A percentile compares a stretch with the other conserved stretches of the same genome.
phyloP scores from a whole-genome alignment of 2,888 invertebrate species.

The Andrena minutula region DNA sequence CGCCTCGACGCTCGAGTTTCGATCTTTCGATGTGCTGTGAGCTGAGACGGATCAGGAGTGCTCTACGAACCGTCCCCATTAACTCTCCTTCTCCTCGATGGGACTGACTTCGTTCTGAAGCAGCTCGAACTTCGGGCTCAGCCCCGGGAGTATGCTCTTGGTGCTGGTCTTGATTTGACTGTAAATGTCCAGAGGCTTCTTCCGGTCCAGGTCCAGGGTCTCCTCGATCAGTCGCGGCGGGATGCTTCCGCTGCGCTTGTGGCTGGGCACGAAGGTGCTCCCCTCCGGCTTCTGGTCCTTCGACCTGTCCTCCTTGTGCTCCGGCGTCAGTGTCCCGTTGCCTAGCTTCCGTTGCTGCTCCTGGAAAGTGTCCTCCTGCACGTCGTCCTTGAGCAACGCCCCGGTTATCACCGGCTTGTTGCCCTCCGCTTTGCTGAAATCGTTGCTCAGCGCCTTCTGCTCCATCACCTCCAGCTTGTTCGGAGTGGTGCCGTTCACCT shows the following conservation, averaged over 20 bases:
- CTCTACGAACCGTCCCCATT: slow-evolving; percentile 65
- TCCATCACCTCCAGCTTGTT: slow-evolving; percentile 76
- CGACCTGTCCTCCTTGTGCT: slow-evolving; percentile 71
- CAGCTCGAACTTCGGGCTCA: slow-evolving; percentile 88
- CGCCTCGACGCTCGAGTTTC: background rate
- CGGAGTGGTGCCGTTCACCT: slow-evolving; percentile 78
- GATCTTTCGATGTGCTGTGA: slow-evolving; percentile 40
- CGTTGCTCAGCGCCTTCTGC: slow-evolving; percentile 82
- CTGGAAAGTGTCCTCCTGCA: slow-evolving; percentile 85
- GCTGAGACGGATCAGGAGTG: slow-evolving; percentile 29
- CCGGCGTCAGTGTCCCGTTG: slow-evolving; percentile 84
- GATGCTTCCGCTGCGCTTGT: slow-evolving; percentile 86
- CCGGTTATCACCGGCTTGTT: slow-evolving; percentile 90
- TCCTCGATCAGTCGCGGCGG: slow-evolving; percentile 87
- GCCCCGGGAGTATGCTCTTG: slow-evolving; percentile 85
- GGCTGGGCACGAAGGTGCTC: slow-evolving; percentile 85
- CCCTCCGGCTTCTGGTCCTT: slow-evolving; percentile 77
- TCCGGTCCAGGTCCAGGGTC: slow-evolving; percentile 80
- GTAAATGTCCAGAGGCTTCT: slow-evolving; percentile 85
- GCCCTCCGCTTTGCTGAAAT: slow-evolving; percentile 86
- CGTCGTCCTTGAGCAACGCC: slow-evolving; percentile 89
- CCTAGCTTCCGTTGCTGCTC: slow-evolving; percentile 86
- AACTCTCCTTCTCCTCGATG: slow-evolving; percentile 83
- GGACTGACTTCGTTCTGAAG: slow-evolving; percentile 86
- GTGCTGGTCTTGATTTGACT: slow-evolving; percentile 87